Percentiles rank a stretch among this genome's conserved stretches.
Conservation (phyloP, 2,888 invertebrate genomes). For the Drosophila dives region DNA sequence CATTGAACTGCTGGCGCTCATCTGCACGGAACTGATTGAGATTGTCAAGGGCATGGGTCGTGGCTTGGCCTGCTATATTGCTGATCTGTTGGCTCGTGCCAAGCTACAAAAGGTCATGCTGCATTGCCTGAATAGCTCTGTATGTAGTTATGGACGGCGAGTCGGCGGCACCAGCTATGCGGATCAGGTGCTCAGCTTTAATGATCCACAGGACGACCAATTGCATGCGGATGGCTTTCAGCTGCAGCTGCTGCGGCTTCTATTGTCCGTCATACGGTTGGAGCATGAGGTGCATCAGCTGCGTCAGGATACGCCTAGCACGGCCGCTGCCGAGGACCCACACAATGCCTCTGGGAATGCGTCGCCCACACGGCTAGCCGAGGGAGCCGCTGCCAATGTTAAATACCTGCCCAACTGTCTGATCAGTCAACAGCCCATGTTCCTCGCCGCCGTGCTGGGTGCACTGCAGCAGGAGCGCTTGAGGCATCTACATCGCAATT, state of each 20-base stretch:
- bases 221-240: slow-evolving; percentile 90
- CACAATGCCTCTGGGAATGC: slow-evolving; percentile 76
- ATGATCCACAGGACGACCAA: slow-evolving; percentile 88
- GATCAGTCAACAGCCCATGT: slow-evolving; percentile 93
- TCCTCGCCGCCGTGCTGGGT: slow-evolving; percentile 91
- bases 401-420: slow-evolving; percentile 88
- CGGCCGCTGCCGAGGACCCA: slow-evolving; percentile 54
- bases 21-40: slow-evolving; percentile 90
- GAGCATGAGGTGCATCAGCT: slow-evolving; percentile 89
- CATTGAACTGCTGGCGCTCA: slow-evolving; percentile 89
- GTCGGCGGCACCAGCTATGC: slow-evolving; percentile 86
- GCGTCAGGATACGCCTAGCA: slow-evolving; percentile 84
- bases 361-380: slow-evolving; percentile 80
- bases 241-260: slow-evolving; percentile 88
- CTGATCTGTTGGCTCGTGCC: slow-evolving; percentile 90
- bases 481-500: slow-evolving; percentile 91
- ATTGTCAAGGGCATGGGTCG: slow-evolving; percentile 91
- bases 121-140: slow-evolving; percentile 92
- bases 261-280: slow-evolving; percentile 90
- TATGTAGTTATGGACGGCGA: slow-evolving; percentile 82
- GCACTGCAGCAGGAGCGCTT: slow-evolving; percentile 90
- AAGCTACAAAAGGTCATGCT: slow-evolving; percentile 93
- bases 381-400: slow-evolving; percentile 83
- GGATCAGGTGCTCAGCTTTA: slow-evolving; percentile 90
- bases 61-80: slow-evolving; percentile 90